These are phyloP conservation scores for Drosophila prostipennis DNA, from an alignment of 2,888 invertebrate genomes.

Conservation along the genomic window DNA sequence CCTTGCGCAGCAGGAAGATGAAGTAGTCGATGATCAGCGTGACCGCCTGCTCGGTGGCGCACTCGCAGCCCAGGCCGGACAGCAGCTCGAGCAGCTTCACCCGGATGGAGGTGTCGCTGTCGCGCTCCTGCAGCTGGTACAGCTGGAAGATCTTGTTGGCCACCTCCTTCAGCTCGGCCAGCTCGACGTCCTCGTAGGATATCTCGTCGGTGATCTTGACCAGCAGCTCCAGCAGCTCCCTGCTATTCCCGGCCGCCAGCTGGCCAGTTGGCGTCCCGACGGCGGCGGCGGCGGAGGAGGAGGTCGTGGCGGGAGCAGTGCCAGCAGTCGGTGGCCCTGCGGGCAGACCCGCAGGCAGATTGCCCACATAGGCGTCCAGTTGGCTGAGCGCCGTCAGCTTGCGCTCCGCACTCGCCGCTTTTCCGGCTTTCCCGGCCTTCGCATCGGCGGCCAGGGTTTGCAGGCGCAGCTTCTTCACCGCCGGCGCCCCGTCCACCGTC, in stretches of 20 bases:
- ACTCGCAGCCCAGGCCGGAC: constrained; percentile 78
- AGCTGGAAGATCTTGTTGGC: constrained; percentile 77
- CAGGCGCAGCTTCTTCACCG: constrained; percentile 78
- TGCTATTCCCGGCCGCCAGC: constrained; percentile 34
- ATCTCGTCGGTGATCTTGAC: constrained; percentile 82
- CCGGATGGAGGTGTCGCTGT: constrained; percentile 78
- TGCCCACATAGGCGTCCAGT: constrained; percentile 58
- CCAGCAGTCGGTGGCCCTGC: not conserved
- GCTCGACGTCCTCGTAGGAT: constrained; percentile 65
- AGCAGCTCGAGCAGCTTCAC: constrained; percentile 80
- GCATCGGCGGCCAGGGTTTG: constrained; percentile 54
- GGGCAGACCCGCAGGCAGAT: not conserved
- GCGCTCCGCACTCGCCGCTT: constrained; percentile 32
- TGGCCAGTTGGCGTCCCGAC: not conserved
- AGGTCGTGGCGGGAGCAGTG: not conserved
- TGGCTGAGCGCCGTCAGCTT: constrained; percentile 68
- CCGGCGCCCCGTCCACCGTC: constrained; percentile 55
- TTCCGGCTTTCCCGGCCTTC: constrained; percentile 36
- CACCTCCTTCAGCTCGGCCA: constrained; percentile 76
- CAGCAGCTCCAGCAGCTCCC: constrained; percentile 79
- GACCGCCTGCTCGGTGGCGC: constrained; percentile 74
- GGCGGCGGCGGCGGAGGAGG: not conserved
- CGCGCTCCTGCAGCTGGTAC: constrained; percentile 79
- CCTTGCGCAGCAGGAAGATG: constrained; percentile 79
- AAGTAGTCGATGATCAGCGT: constrained; percentile 82